These are phyloP conservation scores for Margarornis squamiger DNA, from an alignment of 2,797 vertebrate species.

Conservation along the genomic window DNA sequence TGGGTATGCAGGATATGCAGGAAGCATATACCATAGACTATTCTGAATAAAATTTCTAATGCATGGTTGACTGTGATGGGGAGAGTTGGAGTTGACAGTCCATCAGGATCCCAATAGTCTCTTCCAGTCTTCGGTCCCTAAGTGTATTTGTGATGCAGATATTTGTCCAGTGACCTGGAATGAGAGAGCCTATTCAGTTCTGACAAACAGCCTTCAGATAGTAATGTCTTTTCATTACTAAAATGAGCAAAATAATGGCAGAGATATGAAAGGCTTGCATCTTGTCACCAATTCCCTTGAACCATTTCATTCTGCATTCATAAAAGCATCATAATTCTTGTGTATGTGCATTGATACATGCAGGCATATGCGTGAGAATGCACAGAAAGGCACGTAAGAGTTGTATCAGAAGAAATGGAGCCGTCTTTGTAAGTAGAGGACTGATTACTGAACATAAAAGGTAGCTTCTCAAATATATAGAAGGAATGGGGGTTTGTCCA, in stretches of 20 bases:
- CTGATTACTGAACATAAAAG: not conserved
- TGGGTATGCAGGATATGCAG: not conserved
- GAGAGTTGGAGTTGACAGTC: not conserved
- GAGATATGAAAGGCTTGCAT: constrained; percentile 5
- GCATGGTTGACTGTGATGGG: not conserved
- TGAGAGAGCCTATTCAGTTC: constrained; percentile 46
- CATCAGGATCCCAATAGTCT: not conserved
- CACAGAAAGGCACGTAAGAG: not conserved
- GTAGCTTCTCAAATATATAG: not conserved
- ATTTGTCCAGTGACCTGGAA: constrained; percentile 56
- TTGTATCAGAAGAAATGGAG: not conserved
- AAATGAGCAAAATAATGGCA: constrained; percentile 40
- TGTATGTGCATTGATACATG: not conserved
- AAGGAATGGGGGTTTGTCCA: not conserved
- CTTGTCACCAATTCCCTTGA: not conserved
- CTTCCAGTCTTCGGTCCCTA: not conserved
- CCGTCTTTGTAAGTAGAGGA: not conserved
- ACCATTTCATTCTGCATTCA: not conserved
- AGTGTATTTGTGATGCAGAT: not conserved
- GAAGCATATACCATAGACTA: not conserved
- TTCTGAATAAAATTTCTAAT: not conserved
- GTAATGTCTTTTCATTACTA: constrained; percentile 23
- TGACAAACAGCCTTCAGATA: constrained; percentile 53
- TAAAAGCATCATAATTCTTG: not conserved
- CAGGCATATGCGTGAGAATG: not conserved